phyloP scores from a whole-genome alignment of 2,113 vertebrate genomes.

The Plecturocebus donacophilus region DNA sequence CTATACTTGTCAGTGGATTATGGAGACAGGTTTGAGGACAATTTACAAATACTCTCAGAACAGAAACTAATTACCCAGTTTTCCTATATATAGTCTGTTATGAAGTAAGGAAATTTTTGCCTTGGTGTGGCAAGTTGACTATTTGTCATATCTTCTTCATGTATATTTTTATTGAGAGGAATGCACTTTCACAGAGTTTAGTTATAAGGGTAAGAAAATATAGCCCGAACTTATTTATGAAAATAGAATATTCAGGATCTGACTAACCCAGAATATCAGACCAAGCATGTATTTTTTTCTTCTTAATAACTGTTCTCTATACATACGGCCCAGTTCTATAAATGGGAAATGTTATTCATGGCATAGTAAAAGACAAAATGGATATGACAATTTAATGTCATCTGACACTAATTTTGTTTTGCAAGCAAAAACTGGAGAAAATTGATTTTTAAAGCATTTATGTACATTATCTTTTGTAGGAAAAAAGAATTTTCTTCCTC shows the following conservation, averaged over 20 bases:
- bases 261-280: background rate
- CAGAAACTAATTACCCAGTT: background rate
- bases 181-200: constrained; percentile 41
- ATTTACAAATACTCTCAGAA: background rate
- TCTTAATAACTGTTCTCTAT: constrained; percentile 9
- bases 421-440: background rate
- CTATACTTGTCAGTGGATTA: background rate
- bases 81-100: background rate
- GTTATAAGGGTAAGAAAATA: constrained; percentile 4
- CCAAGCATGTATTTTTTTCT: background rate
- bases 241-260: constrained; percentile 25
- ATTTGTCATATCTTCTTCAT: background rate
- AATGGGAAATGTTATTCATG: constrained; percentile 23
- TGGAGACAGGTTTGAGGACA: constrained; percentile 2
- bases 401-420: constrained; percentile 8
- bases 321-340: background rate
- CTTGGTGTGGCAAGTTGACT: background rate
- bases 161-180: constrained; percentile 33
- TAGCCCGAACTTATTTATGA: background rate
- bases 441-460: constrained; percentile 16
- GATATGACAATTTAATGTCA: background rate
- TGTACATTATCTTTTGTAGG: constrained; percentile 85
- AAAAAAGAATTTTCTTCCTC: constrained; percentile 98
- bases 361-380: background rate
- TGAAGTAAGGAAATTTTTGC: constrained; percentile 24